Base-by-base conservation (phyloP, 1,140 invertebrate genomes). In the Rhopalosiphum maidis region DNA sequence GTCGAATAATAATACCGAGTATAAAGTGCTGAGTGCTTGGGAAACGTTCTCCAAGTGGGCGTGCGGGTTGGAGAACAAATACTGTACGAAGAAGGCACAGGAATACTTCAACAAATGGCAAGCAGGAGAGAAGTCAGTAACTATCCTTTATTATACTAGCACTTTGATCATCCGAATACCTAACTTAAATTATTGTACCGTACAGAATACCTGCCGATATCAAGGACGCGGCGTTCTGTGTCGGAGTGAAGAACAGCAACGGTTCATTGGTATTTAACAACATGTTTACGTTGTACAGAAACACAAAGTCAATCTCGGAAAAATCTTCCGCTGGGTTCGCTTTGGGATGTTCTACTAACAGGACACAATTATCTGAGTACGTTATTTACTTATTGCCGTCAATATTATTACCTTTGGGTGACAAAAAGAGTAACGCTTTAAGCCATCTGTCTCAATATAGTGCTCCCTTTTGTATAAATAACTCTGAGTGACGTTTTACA, bases 331-430 rank as follows among this genome's bases (percentile, higher is more conserved):
- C 91, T 1, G 37, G 89, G 18, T 41, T n/a, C 6, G 88, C 93
- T 35, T 37, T 94, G 37, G 94, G 93, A 68, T 94, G 94, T 68
- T 94, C 92, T 35, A 54, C 91, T 18, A 87, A 94, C 51, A 87
- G 30, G 48, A 86, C 87, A 21, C 37, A 91, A 35, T 51, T 94
- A 9, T 87, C 88, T 25, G 60, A 46, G 90, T 91, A 77, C 15
- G 86, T 48, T 68, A 68, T 60, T 60, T 30, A 30, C 55, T 60
- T 60, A 68, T 15, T n/a, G 11, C 60, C n/a, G n/a, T 77, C 30
- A 77, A 77, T n/a, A 77, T 77, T 18, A 77, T 35, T n/a, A 77
- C n/a, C 60, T n/a, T 77, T 77, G 30, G n/a, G 15, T 77, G n/a
- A n/a, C 30, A 77, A 77, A 77, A 77, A n/a, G n/a, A n/a, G 4